These are phyloP conservation scores for Druon quercuslanigerum DNA, from an alignment of 1,140 invertebrate species.

Conservation along the genomic window DNA sequence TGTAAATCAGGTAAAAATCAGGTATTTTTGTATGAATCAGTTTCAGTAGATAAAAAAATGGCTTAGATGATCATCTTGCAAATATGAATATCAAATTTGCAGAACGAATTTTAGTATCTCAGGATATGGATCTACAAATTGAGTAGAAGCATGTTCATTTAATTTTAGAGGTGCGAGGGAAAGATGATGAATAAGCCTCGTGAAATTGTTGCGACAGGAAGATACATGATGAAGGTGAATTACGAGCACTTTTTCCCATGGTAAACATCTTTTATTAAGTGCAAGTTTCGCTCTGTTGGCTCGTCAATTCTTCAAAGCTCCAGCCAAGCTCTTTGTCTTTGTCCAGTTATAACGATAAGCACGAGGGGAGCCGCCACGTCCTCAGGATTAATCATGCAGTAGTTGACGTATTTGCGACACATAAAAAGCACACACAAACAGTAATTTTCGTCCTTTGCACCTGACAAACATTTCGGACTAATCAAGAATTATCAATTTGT, in stretches of 20 bases:
- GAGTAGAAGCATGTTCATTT: not conserved
- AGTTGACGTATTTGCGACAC: constrained; percentile 50
- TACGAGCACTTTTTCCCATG: constrained; percentile 51
- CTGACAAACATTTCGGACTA: not conserved
- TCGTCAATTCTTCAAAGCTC: constrained; percentile 63
- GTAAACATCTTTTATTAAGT: constrained; percentile 66
- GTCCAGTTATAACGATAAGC: constrained; percentile 55
- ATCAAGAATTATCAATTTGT: constrained; percentile 69
- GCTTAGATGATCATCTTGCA: too few species aligned
- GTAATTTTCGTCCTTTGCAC: constrained; percentile 23
- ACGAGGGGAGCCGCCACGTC: constrained; percentile 38
- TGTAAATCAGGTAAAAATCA: too few species aligned
- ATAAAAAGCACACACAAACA: constrained; percentile 39
- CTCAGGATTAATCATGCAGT: constrained; percentile 58
- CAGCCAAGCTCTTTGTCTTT: constrained; percentile 58
- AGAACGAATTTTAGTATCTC: not conserved
- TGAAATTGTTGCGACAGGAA: constrained; percentile 39
- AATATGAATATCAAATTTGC: too few species aligned
- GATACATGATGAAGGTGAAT: constrained; percentile 41
- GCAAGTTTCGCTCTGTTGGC: constrained; percentile 54
- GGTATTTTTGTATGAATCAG: too few species aligned
- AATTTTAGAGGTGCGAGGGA: not conserved
- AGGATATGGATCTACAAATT: not conserved
- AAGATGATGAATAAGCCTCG: not conserved
- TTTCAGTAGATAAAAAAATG: too few species aligned